Percentiles rank a stretch among this genome's conserved stretches.
Conservation (phyloP, 2,888 invertebrate species). For the Volucella bombylans region DNA sequence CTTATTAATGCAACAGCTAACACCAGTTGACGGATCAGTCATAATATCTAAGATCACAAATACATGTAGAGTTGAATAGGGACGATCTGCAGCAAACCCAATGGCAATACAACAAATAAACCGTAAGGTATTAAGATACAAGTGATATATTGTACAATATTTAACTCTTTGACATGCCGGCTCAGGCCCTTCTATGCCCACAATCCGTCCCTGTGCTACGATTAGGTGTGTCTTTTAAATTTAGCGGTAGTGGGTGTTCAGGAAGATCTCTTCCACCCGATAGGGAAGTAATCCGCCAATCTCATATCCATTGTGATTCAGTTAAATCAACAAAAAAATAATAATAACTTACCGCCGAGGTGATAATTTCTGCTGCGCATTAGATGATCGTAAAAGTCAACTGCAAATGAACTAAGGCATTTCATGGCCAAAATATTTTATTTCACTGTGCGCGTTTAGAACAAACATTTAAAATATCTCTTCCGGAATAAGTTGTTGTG, state of each 20-base stretch:
- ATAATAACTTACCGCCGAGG: background rate
- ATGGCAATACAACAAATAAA: too few relatives aligned
- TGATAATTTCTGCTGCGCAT: slow-evolving; percentile 19
- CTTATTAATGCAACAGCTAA: too few relatives aligned
- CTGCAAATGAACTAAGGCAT: slow-evolving; percentile 14
- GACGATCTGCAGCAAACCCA: too few relatives aligned
- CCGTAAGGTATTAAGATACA: too few relatives aligned
- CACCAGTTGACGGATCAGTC: too few relatives aligned
- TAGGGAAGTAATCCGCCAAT: slow-evolving; percentile 50
- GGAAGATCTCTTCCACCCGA: slow-evolving; percentile 40
- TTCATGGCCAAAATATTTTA: slow-evolving; percentile 35
- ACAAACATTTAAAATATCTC: slow-evolving; percentile 20
- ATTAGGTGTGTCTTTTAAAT: slow-evolving; percentile 19
- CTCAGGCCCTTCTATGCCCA: too few relatives aligned
- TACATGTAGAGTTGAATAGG: too few relatives aligned
- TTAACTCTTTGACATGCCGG: background rate
- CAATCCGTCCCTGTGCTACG: slow-evolving; percentile 23
- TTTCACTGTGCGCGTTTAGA: slow-evolving; percentile 4
- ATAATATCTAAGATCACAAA: too few relatives aligned
- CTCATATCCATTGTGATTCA: slow-evolving; percentile 12
- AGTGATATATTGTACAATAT: too few relatives aligned
- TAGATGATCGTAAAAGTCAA: background rate
- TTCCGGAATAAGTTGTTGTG: slow-evolving; percentile 38
- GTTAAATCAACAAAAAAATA: background rate
- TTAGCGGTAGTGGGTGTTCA: slow-evolving; percentile 27